Conservation (phyloP, 2,113 vertebrate species). For the Herpailurus yagouaroundi region DNA sequence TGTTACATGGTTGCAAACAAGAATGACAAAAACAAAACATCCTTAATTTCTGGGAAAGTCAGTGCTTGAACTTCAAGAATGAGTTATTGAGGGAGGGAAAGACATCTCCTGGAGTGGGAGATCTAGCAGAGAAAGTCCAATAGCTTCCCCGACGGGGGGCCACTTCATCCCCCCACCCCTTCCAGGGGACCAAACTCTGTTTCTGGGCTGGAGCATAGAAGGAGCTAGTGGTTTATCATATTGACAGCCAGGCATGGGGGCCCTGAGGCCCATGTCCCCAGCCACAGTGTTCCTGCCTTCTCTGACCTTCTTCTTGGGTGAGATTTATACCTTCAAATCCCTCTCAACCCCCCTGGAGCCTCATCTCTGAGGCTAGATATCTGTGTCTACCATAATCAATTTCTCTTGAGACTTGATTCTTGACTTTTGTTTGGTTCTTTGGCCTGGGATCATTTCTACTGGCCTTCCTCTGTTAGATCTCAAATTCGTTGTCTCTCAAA, state of each 20-base stretch:
- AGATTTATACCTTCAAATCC: not conserved
- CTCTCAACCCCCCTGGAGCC: not conserved
- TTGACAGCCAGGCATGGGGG: not conserved
- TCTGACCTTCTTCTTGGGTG: not conserved
- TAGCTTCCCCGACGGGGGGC: not conserved
- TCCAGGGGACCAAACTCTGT: not conserved
- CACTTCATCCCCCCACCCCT: not conserved
- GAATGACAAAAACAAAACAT: conserved; percentile 45
- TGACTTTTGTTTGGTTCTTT: not conserved
- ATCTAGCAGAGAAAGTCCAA: not conserved
- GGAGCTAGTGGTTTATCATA: not conserved
- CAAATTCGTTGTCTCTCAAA: not conserved
- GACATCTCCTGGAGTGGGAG: not conserved
- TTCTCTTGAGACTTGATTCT: not conserved
- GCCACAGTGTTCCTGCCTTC: not conserved
- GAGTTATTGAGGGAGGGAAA: not conserved
- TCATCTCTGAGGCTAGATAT: not conserved
- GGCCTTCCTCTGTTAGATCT: not conserved
- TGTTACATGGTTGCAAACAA: conserved; percentile 8
- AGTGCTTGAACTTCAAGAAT: not conserved
- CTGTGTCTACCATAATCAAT: too few species aligned
- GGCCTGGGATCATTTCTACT: not conserved
- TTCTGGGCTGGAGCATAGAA: not conserved
- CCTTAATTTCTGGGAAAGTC: conserved; percentile 23
- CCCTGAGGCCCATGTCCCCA: not conserved